phyloP scores from a whole-genome alignment of 2,888 invertebrate species.

The Empis livida region DNA sequence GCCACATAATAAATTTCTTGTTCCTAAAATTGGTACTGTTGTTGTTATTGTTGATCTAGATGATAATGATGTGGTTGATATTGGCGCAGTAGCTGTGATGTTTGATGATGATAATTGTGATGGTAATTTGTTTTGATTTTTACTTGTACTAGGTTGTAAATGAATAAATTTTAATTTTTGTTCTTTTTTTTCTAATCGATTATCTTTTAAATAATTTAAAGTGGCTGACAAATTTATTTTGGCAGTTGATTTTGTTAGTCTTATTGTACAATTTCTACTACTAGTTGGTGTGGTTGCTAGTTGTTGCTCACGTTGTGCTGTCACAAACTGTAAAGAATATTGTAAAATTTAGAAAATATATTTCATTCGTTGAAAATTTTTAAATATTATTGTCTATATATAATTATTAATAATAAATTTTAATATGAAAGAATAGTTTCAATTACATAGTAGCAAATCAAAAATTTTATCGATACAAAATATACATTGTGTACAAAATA shows the following conservation, averaged over 20 bases:
- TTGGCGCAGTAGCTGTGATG: too few relatives aligned
- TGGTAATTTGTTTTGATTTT: background rate
- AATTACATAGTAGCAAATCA: too few relatives aligned
- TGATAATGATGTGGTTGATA: conserved; percentile 10
- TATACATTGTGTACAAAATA: too few relatives aligned
- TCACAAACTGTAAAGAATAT: background rate
- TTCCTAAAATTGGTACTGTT: conserved; percentile 8
- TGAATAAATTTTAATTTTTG: background rate
- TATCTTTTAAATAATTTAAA: conserved; percentile 14
- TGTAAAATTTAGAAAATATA: too few relatives aligned
- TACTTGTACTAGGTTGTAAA: background rate
- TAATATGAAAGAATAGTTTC: too few relatives aligned
- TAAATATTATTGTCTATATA: too few relatives aligned
- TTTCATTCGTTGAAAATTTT: too few relatives aligned
- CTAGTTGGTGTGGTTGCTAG: conserved; percentile 31
- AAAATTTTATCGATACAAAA: too few relatives aligned
- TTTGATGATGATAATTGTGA: too few relatives aligned
- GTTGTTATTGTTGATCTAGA: conserved; percentile 13
- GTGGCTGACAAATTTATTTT: conserved; percentile 32
- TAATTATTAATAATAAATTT: too few relatives aligned
- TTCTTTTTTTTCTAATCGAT: background rate
- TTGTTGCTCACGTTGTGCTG: background rate
- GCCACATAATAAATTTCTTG: conserved; percentile 2
- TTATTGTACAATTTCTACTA: conserved; percentile 29
- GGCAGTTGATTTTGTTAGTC: conserved; percentile 34